Evolutionary conservation across 2,113 vertebrate genomes (phyloP).

Genomic region (Oryzias celebensis): DNA sequence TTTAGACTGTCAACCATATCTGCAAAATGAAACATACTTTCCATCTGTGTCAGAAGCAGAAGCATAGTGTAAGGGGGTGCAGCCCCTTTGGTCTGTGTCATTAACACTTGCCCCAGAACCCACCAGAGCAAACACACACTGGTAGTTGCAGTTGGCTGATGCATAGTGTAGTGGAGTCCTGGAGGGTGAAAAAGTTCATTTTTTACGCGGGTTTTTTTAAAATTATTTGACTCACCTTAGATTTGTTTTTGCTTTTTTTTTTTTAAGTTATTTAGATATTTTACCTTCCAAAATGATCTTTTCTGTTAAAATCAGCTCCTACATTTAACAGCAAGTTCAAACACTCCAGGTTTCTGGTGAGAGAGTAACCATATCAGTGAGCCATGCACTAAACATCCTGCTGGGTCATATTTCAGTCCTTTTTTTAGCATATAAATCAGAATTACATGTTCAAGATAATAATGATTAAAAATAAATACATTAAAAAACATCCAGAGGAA

Average conservation of each 20-base stretch:
- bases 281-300: constrained; percentile 90
- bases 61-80: constrained; percentile 93
- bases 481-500: not conserved
- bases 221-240: not conserved
- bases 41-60: constrained; percentile 93
- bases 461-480: not conserved
- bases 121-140: constrained; percentile 98
- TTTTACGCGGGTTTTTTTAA: not conserved
- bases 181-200: not conserved
- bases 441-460: not conserved
- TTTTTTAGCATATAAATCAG: not conserved
- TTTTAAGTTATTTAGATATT: too few species aligned
- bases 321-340: constrained; percentile 94
- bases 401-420: not conserved
- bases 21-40: constrained; percentile 80
- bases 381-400: not conserved
- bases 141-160: constrained; percentile 97
- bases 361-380: constrained; percentile 10
- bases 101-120: constrained; percentile 95
- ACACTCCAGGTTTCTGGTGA: constrained; percentile 93
- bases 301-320: constrained; percentile 95
- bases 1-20: not conserved
- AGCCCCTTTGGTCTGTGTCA: constrained; percentile 93
- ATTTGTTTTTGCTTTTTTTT: not conserved
- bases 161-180: constrained; percentile 97